Conservation (phyloP, 2,888 invertebrate genomes). For the Myathropa florea region DNA sequence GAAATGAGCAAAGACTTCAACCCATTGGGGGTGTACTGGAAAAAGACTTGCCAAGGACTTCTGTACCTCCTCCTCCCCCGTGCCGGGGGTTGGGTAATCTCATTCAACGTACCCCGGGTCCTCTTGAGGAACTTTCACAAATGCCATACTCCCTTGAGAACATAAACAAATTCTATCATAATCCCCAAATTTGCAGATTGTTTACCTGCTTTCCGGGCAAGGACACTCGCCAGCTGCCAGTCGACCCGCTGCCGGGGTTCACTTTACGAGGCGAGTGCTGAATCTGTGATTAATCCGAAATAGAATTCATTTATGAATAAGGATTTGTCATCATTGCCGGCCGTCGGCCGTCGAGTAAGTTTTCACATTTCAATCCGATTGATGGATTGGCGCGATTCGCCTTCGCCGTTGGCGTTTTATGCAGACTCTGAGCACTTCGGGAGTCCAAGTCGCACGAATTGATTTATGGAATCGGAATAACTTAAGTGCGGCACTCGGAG, state of each 20-base stretch:
- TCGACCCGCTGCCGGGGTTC: background rate
- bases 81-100: background rate
- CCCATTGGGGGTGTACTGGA: background rate
- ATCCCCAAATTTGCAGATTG: constrained; percentile 1
- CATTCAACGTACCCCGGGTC: background rate
- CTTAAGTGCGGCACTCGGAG: background rate
- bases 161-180: constrained; percentile 18
- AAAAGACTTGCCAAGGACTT: background rate
- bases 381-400: background rate
- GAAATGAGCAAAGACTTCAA: background rate
- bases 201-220: background rate
- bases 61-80: background rate
- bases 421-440: background rate
- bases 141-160: background rate
- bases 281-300: constrained; percentile 15
- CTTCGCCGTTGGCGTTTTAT: too few species aligned
- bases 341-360: constrained; percentile 2
- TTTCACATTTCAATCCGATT: constrained; percentile 18
- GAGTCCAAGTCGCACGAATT: background rate
- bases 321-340: constrained; percentile 16
- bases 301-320: constrained; percentile 21
- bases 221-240: background rate
- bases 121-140: background rate
- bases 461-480: background rate
- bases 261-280: too few species aligned